A percentile compares a stretch with the other conserved stretches of the same genome.
Conservation (phyloP, 1,140 invertebrate species). For the Drosophila paulistorum region DNA sequence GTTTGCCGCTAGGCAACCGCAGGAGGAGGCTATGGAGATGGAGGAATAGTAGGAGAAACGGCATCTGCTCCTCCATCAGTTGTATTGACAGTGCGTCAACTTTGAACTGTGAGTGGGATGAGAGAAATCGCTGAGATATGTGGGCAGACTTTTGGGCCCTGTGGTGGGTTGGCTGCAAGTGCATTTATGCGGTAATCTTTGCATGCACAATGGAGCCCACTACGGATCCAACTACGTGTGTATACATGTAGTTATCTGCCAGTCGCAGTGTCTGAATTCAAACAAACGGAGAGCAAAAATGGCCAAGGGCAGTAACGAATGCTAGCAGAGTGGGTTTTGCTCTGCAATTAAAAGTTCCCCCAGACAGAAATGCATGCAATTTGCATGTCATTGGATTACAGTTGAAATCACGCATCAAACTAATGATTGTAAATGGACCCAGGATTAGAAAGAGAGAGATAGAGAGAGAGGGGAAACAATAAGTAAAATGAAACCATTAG, state of each 20-base stretch:
- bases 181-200: slow-evolving; percentile 70
- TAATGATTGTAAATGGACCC: slow-evolving; percentile 26
- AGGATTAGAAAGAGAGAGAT: background rate
- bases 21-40: background rate
- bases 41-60: background rate
- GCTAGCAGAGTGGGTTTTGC: slow-evolving; percentile 40
- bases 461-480: no score
- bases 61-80: slow-evolving; percentile 39
- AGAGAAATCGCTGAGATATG: background rate
- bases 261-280: slow-evolving; percentile 55
- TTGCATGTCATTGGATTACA: slow-evolving; percentile 26
- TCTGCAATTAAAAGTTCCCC: slow-evolving; percentile 58
- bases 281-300: slow-evolving; percentile 54
- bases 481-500: slow-evolving; percentile 35
- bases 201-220: slow-evolving; percentile 63
- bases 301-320: slow-evolving; percentile 40
- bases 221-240: background rate
- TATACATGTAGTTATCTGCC: slow-evolving; percentile 55
- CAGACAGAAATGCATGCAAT: slow-evolving; percentile 39
- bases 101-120: slow-evolving; percentile 31
- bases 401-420: slow-evolving; percentile 20
- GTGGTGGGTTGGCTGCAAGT: slow-evolving; percentile 21
- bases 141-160: background rate
- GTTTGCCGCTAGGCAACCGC: background rate
- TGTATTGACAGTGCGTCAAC: slow-evolving; percentile 50